These are phyloP conservation scores for Scaptomyza pallida DNA, from an alignment of 1,140 invertebrate genomes.

Conservation along the genomic window DNA sequence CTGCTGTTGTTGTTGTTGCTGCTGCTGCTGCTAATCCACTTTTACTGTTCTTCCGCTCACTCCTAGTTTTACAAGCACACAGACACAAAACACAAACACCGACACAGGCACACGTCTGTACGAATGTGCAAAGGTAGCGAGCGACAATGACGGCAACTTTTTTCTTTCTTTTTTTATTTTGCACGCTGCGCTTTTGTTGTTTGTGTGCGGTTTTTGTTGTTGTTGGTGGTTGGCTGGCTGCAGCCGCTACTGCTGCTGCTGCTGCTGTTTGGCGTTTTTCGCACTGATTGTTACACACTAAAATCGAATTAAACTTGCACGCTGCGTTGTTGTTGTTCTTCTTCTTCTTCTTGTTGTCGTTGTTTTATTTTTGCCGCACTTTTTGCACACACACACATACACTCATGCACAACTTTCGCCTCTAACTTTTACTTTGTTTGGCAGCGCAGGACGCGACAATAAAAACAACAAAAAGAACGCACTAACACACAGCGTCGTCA, in stretches of 20 bases:
- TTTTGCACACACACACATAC: slow-evolving; percentile 68
- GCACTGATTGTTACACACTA: slow-evolving; percentile 75
- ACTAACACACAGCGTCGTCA: slow-evolving; percentile 26
- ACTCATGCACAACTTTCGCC: slow-evolving; percentile 67
- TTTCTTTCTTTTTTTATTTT: no score
- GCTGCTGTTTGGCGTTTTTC: slow-evolving; percentile 39
- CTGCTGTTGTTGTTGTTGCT: slow-evolving; percentile 9
- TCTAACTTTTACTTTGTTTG: slow-evolving; percentile 76
- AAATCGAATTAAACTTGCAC: slow-evolving; percentile 77
- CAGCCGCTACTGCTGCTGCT: background rate
- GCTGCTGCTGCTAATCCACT: slow-evolving; percentile 73
- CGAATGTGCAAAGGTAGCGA: slow-evolving; percentile 33
- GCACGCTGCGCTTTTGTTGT: slow-evolving; percentile 50
- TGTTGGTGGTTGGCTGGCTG: slow-evolving; percentile 27
- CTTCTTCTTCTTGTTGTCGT: slow-evolving; percentile 20
- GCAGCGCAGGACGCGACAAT: slow-evolving; percentile 37
- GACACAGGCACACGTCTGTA: slow-evolving; percentile 8
- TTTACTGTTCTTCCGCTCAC: slow-evolving; percentile 48
- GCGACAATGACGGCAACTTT: slow-evolving; percentile 35
- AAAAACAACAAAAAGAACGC: slow-evolving; percentile 5
- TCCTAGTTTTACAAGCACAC: slow-evolving; percentile 11
- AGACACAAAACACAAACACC: slow-evolving; percentile 13
- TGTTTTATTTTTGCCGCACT: slow-evolving; percentile 61
- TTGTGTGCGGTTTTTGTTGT: slow-evolving; percentile 32
- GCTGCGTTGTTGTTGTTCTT: slow-evolving; percentile 20